Percentiles rank a stretch among this genome's conserved stretches.
These are phyloP conservation scores for Trichoplusia ni DNA, from an alignment of 1,140 invertebrate genomes.

Conservation along the genomic window DNA sequence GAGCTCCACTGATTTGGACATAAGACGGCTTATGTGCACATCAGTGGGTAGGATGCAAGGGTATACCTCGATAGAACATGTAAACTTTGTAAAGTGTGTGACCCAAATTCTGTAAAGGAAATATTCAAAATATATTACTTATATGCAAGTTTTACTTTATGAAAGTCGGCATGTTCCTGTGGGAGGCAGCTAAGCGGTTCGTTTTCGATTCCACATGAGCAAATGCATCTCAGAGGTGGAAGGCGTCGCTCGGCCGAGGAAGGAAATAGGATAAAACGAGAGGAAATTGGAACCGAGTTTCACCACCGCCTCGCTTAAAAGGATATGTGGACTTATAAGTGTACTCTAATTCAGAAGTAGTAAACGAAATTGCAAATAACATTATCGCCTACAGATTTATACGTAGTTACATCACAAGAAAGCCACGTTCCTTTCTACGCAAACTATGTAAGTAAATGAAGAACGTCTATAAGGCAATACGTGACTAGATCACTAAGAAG, in stretches of 20 bases:
- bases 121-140: constrained; percentile 13
- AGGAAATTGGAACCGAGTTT: constrained; percentile 51
- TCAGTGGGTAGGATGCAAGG: constrained; percentile 47
- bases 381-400: constrained; percentile 8
- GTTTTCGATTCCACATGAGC: constrained; percentile 72
- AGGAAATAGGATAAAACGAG: constrained; percentile 49
- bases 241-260: constrained; percentile 54
- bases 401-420: constrained; percentile 9
- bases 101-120: constrained; percentile 9
- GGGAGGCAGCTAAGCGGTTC: constrained; percentile 78
- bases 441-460: constrained; percentile 45
- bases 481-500: constrained; percentile 36
- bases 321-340: constrained; percentile 30
- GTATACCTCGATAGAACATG: constrained; percentile 62
- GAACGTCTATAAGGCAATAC: constrained; percentile 36
- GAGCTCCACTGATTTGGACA: constrained; percentile 58
- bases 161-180: constrained; percentile 50
- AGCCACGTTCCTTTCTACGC: constrained; percentile 8
- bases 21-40: constrained; percentile 64
- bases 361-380: constrained; percentile 37
- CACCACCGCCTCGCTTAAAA: constrained; percentile 75
- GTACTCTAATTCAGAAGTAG: constrained; percentile 8
- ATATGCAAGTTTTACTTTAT: background rate
- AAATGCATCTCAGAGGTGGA: constrained; percentile 70
- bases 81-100: constrained; percentile 36